Evolutionary conservation across 1,140 invertebrate genomes (phyloP).

Genomic region (Ceratitis capitata): DNA sequence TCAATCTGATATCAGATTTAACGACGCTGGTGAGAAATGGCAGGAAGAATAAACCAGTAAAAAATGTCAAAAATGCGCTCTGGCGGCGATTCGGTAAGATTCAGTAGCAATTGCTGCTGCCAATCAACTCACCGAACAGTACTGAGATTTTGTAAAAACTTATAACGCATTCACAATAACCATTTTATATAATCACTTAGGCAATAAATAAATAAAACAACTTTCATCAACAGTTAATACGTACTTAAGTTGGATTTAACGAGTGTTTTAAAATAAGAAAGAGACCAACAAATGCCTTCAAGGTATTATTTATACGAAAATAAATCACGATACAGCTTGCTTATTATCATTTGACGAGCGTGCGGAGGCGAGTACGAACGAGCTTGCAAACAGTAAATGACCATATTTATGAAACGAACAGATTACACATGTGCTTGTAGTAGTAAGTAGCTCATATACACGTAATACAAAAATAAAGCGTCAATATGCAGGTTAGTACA

Average conservation of each 20-base stretch:
- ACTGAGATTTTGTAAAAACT: too few species aligned
- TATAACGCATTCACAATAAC: background rate
- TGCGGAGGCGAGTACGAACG: conserved; percentile 12
- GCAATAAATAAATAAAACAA: background rate
- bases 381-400: conserved; percentile 20
- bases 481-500: background rate
- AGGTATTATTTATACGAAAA: background rate
- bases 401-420: background rate
- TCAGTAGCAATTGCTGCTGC: too few species aligned
- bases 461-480: conserved; percentile 18
- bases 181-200: background rate
- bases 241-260: background rate
- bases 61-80: too few species aligned
- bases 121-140: too few species aligned
- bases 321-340: background rate
- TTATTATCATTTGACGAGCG: conserved; percentile 17
- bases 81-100: too few species aligned
- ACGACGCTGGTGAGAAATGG: too few species aligned
- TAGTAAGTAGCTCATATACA: conserved; percentile 8
- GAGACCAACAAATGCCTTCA: background rate
- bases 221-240: background rate
- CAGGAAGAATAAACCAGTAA: too few species aligned
- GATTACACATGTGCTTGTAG: background rate
- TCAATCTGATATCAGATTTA: too few species aligned
- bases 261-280: background rate